Evolutionary conservation across 2,888 invertebrate genomes (phyloP).

Genomic region (Sinotaia quadrata): DNA sequence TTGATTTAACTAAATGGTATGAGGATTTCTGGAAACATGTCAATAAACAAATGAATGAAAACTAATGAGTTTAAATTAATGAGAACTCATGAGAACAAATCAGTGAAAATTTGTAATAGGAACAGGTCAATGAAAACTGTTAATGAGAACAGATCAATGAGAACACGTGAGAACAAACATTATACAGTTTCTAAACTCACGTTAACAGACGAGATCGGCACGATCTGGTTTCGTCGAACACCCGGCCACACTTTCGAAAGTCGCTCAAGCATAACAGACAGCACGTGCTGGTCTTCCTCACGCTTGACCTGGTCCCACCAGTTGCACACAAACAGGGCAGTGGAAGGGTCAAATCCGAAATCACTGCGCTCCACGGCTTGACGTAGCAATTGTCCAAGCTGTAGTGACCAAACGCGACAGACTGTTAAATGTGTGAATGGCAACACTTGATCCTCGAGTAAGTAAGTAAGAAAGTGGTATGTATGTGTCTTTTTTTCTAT

Average conservation of each 20-base stretch:
- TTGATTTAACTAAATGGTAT: too few relatives aligned
- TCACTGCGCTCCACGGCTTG: slow-evolving; percentile 36
- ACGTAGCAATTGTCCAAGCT: slow-evolving; percentile 54
- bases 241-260: slow-evolving; percentile 46
- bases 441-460: too few relatives aligned
- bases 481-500: too few relatives aligned
- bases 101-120: too few relatives aligned
- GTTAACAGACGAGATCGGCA: slow-evolving; percentile 49
- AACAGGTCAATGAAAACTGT: not conserved
- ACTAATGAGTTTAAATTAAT: too few relatives aligned
- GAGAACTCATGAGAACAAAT: too few relatives aligned
- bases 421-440: too few relatives aligned
- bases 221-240: slow-evolving; percentile 43
- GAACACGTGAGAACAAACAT: not conserved
- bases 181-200: slow-evolving; percentile 29
- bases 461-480: too few relatives aligned
- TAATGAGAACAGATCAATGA: not conserved
- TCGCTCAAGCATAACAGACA: slow-evolving; percentile 42
- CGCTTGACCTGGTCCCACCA: slow-evolving; percentile 62
- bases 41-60: too few relatives aligned
- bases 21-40: too few relatives aligned
- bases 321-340: slow-evolving; percentile 66
- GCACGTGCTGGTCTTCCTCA: slow-evolving; percentile 42
- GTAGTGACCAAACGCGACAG: slow-evolving; percentile 8
- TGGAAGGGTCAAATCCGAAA: slow-evolving; percentile 55